Base-by-base conservation (phyloP, 1,140 invertebrate genomes). In the Tachypleus tridentatus region DNA sequence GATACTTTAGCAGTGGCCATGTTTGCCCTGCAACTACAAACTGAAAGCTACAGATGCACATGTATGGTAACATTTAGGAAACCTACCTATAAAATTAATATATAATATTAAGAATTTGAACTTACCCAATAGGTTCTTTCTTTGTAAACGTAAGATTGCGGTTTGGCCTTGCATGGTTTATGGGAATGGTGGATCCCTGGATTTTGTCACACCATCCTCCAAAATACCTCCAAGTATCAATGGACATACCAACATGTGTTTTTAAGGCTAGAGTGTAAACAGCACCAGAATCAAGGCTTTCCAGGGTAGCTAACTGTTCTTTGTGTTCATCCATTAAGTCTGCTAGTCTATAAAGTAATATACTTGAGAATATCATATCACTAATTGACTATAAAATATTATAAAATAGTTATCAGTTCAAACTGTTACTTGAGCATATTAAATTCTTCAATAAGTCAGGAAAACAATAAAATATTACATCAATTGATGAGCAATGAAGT, bases 251-350 rank as follows among this genome's bases (percentile, higher is more conserved):
- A 5, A 95, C 77, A 74, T 94, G 94, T 0, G 94, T 97, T 74
- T 97, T 97, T 5, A 97, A 73, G 0, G 94, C 93, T 49, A 97
- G 78, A 0, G 94, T 97, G 75, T 97, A 97, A 0, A 97, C 93
- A 1, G 93, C 94, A 4, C 94, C 94, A 0, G 91, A 93, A 75
- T 97, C 94, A 5, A 97, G 81, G 1, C 85, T 86, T 74, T 97
- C 93, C 5, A 97, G 85, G 1, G 92, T 96, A 0, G 93, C 93
- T 69, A 97, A 78, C 73, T 97, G 93, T 76, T 96, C 92, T 77
- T 91, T 91, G 74, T 97, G 86, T 70, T 90, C 75, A 67, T 96
- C 91, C 92, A 97, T 95, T 51, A 97, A 76, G 73, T 97, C 91
- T 4, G 93, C 93, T 65, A 97, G 78, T 75, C 87, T 91, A 71